Percentiles rank a stretch among this genome's conserved stretches.
phyloP scores from a whole-genome alignment of 2,888 invertebrate genomes.

The Drosophila atripex region DNA sequence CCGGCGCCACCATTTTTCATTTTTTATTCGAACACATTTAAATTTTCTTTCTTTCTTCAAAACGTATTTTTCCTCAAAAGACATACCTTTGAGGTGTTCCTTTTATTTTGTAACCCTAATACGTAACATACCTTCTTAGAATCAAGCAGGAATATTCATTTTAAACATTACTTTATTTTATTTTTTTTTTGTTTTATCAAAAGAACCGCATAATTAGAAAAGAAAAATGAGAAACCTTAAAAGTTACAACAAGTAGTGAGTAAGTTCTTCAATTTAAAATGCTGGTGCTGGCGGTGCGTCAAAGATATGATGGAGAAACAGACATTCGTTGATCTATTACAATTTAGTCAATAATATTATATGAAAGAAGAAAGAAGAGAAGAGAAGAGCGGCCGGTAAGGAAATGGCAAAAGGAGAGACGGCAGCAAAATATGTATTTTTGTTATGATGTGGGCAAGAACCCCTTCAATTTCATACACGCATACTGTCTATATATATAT shows the following conservation, averaged over 20 bases:
- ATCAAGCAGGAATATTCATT: neutral
- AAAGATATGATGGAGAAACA: slow-evolving; percentile 53
- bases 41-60: neutral
- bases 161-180: neutral
- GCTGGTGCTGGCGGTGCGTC: slow-evolving; percentile 18
- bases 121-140: neutral
- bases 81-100: neutral
- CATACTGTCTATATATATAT: slow-evolving; percentile 16
- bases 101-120: neutral
- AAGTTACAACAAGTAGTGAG: neutral
- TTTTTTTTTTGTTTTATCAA: neutral
- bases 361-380: slow-evolving; percentile 30
- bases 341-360: slow-evolving; percentile 72
- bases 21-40: neutral
- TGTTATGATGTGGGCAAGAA: slow-evolving; percentile 37
- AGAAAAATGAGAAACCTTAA: neutral
- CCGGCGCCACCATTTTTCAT: neutral
- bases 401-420: neutral
- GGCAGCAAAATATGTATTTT: slow-evolving; percentile 32
- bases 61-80: no score
- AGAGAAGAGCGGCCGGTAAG: slow-evolving; percentile 9
- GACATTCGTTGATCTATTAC: slow-evolving; percentile 76
- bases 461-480: slow-evolving; percentile 42
- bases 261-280: neutral
- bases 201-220: neutral